Conservation (phyloP, 2,113 vertebrate species). For the Petaurus breviceps region DNA sequence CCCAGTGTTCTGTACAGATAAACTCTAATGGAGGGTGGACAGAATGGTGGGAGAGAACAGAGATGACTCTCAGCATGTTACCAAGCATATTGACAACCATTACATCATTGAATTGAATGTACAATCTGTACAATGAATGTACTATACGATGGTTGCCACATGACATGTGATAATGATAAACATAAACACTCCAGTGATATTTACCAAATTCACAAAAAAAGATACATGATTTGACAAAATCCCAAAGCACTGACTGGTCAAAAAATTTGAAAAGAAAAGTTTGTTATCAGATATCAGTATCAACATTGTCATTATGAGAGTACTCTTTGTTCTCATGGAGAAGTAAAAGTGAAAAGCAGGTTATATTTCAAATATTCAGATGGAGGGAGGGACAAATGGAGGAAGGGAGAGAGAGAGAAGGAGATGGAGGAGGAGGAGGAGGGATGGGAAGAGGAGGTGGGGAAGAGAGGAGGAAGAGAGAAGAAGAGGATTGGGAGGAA, state of each 20-base stretch:
- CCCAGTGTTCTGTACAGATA: not conserved
- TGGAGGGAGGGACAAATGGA: not conserved
- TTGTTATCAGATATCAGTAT: not conserved
- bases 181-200: conserved; percentile 12
- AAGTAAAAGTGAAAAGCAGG: not conserved
- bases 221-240: not conserved
- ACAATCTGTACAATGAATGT: not conserved
- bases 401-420: not conserved
- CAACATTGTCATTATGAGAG: not conserved
- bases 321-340: not conserved
- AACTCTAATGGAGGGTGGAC: not conserved
- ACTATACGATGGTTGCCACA: conserved; percentile 48
- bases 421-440: too few species aligned
- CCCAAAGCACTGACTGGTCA: not conserved
- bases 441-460: too few species aligned
- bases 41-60: not conserved
- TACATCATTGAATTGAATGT: conserved; percentile 35
- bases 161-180: conserved; percentile 50
- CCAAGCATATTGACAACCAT: conserved; percentile 34
- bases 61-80: not conserved
- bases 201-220: conserved; percentile 51
- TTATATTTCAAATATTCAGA: not conserved
- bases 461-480: too few species aligned
- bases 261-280: not conserved
- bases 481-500: not conserved